Base-by-base conservation (phyloP, 2,888 invertebrate genomes). In the Thymelicus acteon region DNA sequence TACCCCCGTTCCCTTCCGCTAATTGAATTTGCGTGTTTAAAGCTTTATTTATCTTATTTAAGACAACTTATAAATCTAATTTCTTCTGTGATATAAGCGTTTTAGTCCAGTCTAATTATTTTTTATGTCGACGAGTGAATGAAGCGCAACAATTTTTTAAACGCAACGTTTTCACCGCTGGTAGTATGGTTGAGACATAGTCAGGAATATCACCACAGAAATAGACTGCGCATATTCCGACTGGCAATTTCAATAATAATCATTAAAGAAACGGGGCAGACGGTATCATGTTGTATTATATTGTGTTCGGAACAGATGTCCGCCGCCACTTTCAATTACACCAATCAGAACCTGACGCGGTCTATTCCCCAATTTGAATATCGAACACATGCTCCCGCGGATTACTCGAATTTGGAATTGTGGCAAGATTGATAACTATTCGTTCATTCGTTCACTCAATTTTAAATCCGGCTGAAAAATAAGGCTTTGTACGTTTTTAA, bases 231-330 rank as follows among this genome's bases (percentile, higher is more conserved):
- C 81, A 79, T 79, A 79, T 75, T 74, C 78, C 82, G 82, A 86
- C 86, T 85, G 89, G 87, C 88, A 85, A 88, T 90, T 89, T 90
- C 91, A 90, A 91, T 91, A 90, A 91, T 91, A 90, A 91, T 90
- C 90, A 90, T 91, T 91, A 89, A 85, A 87, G 87, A 84, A 84
- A 81, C 79, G 80, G 85, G 81, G 83, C 84, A 83, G 83, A 80
- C 80, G 82, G 84, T 81, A 83, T 70, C 63, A 52, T 64, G 60
- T 60, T 47, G 60, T 70, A 69, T 68, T 81, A 82, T 83, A 84
- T 82, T 77, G 80, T 79, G 83, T 85, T 83, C 79, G 77, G 82
- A 85, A 84, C 86, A 86, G 85, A 85, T 85, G 83, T 85, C 82
- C 80, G 84, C 76, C 76, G 79, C 83, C 82, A 81, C 81, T 82